A percentile compares a stretch with the other conserved stretches of the same genome.
phyloP scores from a whole-genome alignment of 64 coral and sea anemone species.

The Dendronephthya gigantea region DNA sequence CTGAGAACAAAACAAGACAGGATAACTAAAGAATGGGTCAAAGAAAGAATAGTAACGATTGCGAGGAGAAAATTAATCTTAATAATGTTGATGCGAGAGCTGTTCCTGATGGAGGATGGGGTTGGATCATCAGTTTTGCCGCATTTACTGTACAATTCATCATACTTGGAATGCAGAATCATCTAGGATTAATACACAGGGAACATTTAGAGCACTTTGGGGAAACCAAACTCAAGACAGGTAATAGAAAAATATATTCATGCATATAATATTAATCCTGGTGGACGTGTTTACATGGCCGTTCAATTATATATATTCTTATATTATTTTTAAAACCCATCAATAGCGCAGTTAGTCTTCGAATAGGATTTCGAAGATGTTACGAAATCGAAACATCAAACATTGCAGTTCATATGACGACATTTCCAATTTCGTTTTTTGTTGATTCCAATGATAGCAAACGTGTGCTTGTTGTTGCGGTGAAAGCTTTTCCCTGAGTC shows the following conservation, averaged over 20 bases:
- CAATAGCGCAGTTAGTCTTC: not conserved
- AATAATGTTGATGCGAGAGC: not conserved
- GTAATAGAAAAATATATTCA: not conserved
- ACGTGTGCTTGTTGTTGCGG: not conserved
- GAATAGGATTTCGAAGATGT: not conserved
- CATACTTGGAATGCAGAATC: not conserved
- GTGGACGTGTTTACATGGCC: not conserved
- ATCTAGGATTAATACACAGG: not conserved
- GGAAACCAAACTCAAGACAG: not conserved
- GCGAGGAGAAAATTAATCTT: not conserved
- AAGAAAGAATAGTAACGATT: not conserved
- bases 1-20: not conserved
- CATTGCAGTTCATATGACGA: not conserved
- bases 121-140: not conserved
- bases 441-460: not conserved
- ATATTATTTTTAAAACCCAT: not conserved
- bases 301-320: not conserved
- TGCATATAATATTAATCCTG: not conserved
- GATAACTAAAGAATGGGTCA: not conserved
- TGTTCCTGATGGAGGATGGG: not conserved
- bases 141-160: conserved; percentile 1
- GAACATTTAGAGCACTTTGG: not conserved
- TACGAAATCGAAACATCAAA: not conserved
- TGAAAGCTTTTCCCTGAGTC: not conserved
- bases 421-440: not conserved